Conservation (phyloP, 2,888 invertebrate genomes). For the Microctonus brassicae region DNA sequence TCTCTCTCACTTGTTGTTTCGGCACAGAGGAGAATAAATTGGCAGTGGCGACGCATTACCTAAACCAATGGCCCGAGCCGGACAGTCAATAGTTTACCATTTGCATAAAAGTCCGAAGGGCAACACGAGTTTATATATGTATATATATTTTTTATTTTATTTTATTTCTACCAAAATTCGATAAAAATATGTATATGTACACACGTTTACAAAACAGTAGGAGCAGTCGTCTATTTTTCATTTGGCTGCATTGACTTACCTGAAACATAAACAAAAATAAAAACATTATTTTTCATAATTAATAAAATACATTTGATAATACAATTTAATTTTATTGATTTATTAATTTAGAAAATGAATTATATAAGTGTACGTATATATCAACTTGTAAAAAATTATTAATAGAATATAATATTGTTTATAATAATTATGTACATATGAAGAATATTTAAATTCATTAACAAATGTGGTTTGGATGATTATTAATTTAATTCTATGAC, state of each 20-base stretch:
- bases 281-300: neutral
- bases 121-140: neutral
- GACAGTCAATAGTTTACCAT: conserved; percentile 48
- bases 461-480: too few relatives aligned
- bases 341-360: too few relatives aligned
- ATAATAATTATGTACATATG: too few relatives aligned
- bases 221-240: neutral
- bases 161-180: neutral
- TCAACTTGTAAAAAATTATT: too few relatives aligned
- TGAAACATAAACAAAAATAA: conserved; percentile 5
- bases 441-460: too few relatives aligned
- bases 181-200: neutral
- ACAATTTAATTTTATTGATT: too few relatives aligned
- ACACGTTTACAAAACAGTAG: neutral
- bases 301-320: too few relatives aligned
- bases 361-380: too few relatives aligned
- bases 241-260: neutral
- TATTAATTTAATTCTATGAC: too few relatives aligned
- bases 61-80: conserved; percentile 32
- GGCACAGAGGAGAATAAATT: conserved; percentile 51
- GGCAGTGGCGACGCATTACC: conserved; percentile 42
- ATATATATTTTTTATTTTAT: too few relatives aligned
- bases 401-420: too few relatives aligned
- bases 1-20: conserved; percentile 17
- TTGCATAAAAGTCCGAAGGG: conserved; percentile 48